phyloP scores from a whole-genome alignment of 2,888 invertebrate species.

The Ferrisia virgata region DNA sequence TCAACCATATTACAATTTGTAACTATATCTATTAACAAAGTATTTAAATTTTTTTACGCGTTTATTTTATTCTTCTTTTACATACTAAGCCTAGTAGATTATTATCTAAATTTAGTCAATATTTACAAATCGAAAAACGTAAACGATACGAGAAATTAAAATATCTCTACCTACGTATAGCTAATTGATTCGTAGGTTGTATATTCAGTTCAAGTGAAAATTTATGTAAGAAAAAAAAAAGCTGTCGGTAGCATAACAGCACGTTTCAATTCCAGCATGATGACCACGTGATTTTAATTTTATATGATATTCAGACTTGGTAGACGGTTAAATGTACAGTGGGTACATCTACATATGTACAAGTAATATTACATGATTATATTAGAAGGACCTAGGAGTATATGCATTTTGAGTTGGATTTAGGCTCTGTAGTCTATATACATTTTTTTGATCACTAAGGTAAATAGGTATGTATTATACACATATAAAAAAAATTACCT shows the following conservation, averaged over 20 bases:
- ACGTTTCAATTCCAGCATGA: conserved; percentile 22
- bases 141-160: neutral
- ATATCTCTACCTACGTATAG: neutral
- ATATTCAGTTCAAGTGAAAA: neutral
- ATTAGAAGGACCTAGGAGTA: neutral
- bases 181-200: no score
- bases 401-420: neutral
- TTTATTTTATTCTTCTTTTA: neutral
- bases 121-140: neutral
- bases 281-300: conserved; percentile 20
- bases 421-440: neutral
- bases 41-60: neutral
- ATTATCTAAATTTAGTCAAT: neutral
- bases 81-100: neutral
- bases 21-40: neutral
- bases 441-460: neutral
- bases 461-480: no score
- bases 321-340: neutral
- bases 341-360: no score
- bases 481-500: conserved; percentile 15
- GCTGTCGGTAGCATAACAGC: neutral
- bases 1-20: no score
- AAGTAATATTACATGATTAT: neutral
- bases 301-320: neutral
- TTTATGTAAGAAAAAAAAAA: neutral